These are phyloP conservation scores for Elysia crispata DNA, from an alignment of 2,888 invertebrate genomes.

Conservation along the genomic window DNA sequence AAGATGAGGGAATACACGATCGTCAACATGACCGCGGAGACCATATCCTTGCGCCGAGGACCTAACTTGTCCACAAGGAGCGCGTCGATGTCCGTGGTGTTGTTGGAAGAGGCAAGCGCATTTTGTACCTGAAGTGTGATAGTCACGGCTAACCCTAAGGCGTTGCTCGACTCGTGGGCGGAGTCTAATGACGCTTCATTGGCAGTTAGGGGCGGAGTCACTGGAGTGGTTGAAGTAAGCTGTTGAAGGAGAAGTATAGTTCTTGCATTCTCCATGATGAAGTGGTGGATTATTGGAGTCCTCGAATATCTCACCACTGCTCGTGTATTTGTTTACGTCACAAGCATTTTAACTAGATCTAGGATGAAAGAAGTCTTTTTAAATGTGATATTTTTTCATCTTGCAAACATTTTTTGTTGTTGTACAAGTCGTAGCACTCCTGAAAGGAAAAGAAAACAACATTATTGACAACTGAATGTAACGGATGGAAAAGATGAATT, in stretches of 20 bases:
- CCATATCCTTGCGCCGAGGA: conserved; percentile 46
- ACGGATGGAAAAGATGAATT: too few species aligned
- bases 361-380: too few species aligned
- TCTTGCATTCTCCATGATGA: not conserved
- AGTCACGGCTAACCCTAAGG: not conserved
- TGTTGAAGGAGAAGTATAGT: not conserved
- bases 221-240: not conserved
- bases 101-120: not conserved
- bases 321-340: too few species aligned
- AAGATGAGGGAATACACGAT: conserved; percentile 55
- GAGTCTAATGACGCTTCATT: not conserved
- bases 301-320: too few species aligned
- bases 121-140: not conserved
- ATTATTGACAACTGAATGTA: too few species aligned
- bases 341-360: too few species aligned
- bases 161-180: not conserved
- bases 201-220: not conserved
- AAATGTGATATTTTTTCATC: too few species aligned
- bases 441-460: too few species aligned
- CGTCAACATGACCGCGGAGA: conserved; percentile 49
- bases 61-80: conserved; percentile 49
- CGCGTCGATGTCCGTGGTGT: conserved; percentile 40
- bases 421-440: too few species aligned
- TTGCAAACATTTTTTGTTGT: too few species aligned
- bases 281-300: not conserved